These are phyloP conservation scores for Diceros bicornis DNA, from an alignment of 2,797 vertebrate genomes.

Conservation along the genomic window DNA sequence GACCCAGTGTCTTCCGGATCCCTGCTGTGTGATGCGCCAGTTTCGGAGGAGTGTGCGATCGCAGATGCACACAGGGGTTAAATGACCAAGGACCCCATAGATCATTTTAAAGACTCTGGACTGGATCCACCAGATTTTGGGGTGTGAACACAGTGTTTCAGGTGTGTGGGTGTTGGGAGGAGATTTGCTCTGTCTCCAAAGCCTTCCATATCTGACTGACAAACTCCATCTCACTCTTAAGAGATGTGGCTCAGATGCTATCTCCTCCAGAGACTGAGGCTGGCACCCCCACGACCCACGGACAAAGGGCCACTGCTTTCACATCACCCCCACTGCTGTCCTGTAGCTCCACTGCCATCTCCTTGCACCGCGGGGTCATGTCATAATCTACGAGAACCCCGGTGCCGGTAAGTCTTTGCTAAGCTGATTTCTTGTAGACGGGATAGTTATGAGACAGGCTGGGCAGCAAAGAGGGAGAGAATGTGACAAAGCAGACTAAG, in stretches of 20 bases:
- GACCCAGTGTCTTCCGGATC: background rate
- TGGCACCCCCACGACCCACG: too few relatives aligned
- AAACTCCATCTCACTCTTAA: background rate
- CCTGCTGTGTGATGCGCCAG: background rate
- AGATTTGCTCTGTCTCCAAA: background rate
- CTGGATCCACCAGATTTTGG: background rate
- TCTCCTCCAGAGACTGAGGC: background rate
- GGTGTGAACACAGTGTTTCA: background rate
- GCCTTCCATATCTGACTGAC: background rate
- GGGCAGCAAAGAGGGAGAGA: background rate
- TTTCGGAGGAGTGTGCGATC: background rate
- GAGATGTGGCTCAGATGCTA: background rate
- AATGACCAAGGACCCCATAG: background rate
- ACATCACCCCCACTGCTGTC: too few relatives aligned
- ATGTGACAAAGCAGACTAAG: background rate
- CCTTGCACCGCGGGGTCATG: background rate
- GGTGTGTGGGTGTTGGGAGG: background rate
- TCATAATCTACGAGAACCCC: background rate
- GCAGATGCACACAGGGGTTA: background rate
- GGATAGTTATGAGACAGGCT: background rate
- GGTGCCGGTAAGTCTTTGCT: background rate
- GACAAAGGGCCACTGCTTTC: rapidly evolving
- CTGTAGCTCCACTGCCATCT: too few relatives aligned
- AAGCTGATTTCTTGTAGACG: background rate
- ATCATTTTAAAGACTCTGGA: background rate